These are phyloP conservation scores for Bagarius yarrelli DNA, from an alignment of 2,113 vertebrate genomes.

Conservation along the genomic window DNA sequence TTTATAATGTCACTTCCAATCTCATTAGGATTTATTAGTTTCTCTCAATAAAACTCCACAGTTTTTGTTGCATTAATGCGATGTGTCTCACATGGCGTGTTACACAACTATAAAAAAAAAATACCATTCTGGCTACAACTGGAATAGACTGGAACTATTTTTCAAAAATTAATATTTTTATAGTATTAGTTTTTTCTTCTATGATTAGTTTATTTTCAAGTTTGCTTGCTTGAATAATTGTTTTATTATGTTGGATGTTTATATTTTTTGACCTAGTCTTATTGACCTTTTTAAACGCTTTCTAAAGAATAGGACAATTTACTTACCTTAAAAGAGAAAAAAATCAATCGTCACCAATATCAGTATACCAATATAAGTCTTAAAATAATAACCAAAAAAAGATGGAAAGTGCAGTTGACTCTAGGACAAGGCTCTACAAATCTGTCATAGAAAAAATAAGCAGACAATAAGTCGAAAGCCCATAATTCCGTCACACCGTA, in stretches of 20 bases:
- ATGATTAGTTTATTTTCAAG: neutral
- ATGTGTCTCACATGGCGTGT: neutral
- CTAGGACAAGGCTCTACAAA: neutral
- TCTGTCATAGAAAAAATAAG: neutral
- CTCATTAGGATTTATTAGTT: constrained; percentile 10
- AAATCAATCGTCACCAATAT: neutral
- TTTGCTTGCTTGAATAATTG: neutral
- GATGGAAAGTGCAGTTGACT: neutral
- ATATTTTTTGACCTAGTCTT: neutral
- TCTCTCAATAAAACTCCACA: constrained; percentile 12
- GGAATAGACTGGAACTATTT: neutral
- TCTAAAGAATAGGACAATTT: neutral
- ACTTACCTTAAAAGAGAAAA: neutral
- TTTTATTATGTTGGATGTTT: constrained; percentile 10
- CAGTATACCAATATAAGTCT: neutral
- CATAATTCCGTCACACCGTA: neutral
- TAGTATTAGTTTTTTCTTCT: neutral
- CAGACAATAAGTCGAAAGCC: neutral
- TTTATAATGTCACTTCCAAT: neutral
- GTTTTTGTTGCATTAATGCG: neutral
- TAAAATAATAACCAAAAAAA: neutral
- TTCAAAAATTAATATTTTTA: constrained; percentile 11
- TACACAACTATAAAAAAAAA: neutral
- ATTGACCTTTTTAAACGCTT: neutral
- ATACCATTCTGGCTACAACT: neutral